Percentiles rank a stretch among this genome's conserved stretches.
Conservation (phyloP, 2,888 invertebrate genomes). For the Andricus curvator region DNA sequence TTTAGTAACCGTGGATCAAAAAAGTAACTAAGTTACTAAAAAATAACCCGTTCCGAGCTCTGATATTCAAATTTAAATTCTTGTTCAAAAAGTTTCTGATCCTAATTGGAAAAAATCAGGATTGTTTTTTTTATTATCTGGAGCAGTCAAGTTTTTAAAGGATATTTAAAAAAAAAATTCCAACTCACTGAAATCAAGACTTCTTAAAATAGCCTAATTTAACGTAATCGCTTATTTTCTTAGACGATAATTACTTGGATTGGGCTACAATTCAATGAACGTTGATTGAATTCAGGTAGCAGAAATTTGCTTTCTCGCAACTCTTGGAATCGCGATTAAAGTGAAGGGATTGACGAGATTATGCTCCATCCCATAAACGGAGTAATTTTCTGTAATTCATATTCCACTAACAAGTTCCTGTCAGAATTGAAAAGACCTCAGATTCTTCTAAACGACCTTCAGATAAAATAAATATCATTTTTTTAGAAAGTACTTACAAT, state of each 20-base stretch:
- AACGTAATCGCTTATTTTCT: not conserved
- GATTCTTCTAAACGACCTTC: slow-evolving; percentile 44
- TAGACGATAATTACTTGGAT: slow-evolving; percentile 1
- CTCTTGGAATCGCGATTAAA: not conserved
- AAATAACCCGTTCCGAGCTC: too few species aligned
- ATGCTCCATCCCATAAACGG: slow-evolving; percentile 3
- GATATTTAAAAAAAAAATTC: not conserved
- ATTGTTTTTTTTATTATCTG: too few species aligned
- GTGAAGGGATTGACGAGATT: slow-evolving; percentile 19
- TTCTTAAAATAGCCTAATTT: not conserved
- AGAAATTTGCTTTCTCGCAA: not conserved
- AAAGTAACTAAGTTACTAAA: too few species aligned
- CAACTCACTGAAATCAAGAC: not conserved
- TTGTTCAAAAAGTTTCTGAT: too few species aligned
- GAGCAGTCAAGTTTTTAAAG: not conserved
- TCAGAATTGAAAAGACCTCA: not conserved
- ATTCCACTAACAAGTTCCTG: slow-evolving; percentile 15
- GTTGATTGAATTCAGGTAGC: slow-evolving; percentile 20
- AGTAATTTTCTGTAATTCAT: not conserved
- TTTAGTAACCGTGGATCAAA: too few species aligned
- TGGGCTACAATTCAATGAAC: slow-evolving; percentile 5
- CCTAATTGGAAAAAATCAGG: too few species aligned
- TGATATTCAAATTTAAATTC: too few species aligned
- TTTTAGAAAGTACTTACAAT: too few species aligned
- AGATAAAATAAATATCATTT: not conserved